A percentile compares a stretch with the other conserved stretches of the same genome.
phyloP scores from a whole-genome alignment of 1,140 invertebrate species.

The Dreissena polymorpha region DNA sequence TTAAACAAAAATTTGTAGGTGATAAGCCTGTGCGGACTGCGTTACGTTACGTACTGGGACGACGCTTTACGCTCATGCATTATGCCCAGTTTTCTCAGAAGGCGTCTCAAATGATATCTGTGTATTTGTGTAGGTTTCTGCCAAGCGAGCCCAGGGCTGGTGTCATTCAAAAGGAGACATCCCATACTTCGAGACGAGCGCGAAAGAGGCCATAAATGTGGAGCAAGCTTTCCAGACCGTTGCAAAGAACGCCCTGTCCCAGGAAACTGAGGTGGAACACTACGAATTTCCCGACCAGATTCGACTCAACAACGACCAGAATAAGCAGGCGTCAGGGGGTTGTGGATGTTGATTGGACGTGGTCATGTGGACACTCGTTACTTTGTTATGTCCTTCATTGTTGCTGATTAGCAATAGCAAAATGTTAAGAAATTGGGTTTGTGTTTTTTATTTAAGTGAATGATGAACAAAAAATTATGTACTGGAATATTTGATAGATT shows the following conservation, averaged over 20 bases:
- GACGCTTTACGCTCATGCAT: no score
- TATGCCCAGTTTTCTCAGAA: neutral
- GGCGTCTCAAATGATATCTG: neutral
- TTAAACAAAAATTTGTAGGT: no score
- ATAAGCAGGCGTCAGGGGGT: constrained; percentile 72
- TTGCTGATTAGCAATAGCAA: no score
- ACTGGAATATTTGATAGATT: no score
- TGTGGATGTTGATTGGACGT: constrained; percentile 75
- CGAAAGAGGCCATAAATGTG: constrained; percentile 98
- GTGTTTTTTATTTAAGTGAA: no score
- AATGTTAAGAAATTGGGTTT: no score
- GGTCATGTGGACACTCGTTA: neutral
- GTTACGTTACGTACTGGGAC: no score
- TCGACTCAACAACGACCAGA: constrained; percentile 82
- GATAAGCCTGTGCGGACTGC: no score
- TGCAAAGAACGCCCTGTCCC: constrained; percentile 97
- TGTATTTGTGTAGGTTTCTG: constrained; percentile 86
- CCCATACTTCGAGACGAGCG: constrained; percentile 99
- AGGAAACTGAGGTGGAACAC: constrained; percentile 92
- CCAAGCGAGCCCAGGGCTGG: constrained; percentile 98
- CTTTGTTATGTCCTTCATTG: no score
- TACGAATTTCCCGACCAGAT: constrained; percentile 99
- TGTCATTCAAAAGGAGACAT: constrained; percentile 99
- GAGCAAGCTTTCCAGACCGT: constrained; percentile 99
- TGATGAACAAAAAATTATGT: no score